Conservation (phyloP, 2,888 invertebrate genomes). For the Andricus quercusramuli region DNA sequence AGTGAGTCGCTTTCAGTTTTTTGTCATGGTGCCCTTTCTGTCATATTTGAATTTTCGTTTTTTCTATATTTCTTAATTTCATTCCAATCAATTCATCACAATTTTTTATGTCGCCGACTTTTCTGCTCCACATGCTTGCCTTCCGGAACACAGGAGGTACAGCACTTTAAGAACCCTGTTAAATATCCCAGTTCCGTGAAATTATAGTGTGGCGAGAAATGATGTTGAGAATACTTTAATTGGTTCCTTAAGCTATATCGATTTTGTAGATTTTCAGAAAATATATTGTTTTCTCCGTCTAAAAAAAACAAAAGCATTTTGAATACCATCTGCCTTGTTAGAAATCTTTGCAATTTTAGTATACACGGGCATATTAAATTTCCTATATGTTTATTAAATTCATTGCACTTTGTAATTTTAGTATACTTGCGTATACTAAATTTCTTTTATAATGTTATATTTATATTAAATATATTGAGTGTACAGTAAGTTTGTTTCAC, state of each 20-base stretch:
- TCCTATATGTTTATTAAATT: too few relatives aligned
- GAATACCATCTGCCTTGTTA: too few relatives aligned
- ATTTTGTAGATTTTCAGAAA: not conserved
- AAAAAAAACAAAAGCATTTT: too few relatives aligned
- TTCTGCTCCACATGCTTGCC: constrained; percentile 76
- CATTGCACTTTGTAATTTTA: too few relatives aligned
- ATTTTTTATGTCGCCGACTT: constrained; percentile 70
- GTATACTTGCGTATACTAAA: too few relatives aligned
- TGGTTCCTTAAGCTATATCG: not conserved
- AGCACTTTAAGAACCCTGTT: constrained; percentile 62
- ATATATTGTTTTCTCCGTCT: not conserved
- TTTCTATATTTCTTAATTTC: constrained; percentile 48
- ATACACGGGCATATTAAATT: too few relatives aligned
- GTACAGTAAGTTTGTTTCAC: too few relatives aligned
- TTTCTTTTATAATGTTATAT: too few relatives aligned
- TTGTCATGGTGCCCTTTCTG: constrained; percentile 49
- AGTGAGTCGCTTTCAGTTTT: constrained; percentile 58
- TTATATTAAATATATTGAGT: too few relatives aligned
- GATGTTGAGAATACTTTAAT: not conserved
- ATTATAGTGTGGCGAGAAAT: not conserved
- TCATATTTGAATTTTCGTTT: constrained; percentile 50
- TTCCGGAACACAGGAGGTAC: constrained; percentile 76
- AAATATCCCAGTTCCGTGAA: constrained; percentile 38
- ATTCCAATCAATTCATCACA: constrained; percentile 51
- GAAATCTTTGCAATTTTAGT: too few relatives aligned